Evolutionary conservation across 2,797 vertebrate species (phyloP).

Genomic region (Chelon auratus): DNA sequence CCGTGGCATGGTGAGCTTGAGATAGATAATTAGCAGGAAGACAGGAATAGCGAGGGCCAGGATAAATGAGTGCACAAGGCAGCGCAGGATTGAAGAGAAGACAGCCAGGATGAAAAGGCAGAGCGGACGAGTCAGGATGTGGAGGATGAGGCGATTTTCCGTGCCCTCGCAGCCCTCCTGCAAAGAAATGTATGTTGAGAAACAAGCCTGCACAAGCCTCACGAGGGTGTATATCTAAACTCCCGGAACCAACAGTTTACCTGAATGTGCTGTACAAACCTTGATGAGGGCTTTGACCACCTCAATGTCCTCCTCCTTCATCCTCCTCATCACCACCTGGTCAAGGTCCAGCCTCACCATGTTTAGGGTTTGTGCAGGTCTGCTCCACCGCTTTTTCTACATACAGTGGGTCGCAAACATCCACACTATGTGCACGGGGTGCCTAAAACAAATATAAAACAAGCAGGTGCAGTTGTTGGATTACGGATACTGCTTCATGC

Average conservation of each 20-base stretch:
- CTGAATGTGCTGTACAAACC: constrained; percentile 70
- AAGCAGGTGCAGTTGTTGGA: too few relatives aligned
- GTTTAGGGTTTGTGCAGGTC: constrained; percentile 34
- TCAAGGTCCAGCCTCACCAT: constrained; percentile 86
- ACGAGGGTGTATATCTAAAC: background rate
- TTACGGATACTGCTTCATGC: too few relatives aligned
- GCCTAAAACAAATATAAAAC: constrained; percentile 25
- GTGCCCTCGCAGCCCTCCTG: constrained; percentile 91
- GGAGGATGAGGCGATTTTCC: constrained; percentile 90
- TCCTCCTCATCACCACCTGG: constrained; percentile 85
- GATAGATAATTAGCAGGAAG: constrained; percentile 86
- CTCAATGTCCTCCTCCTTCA: constrained; percentile 91
- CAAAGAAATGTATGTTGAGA: constrained; percentile 7
- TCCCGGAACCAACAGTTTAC: background rate
- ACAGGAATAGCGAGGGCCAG: constrained; percentile 89
- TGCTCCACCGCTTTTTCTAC: constrained; percentile 4
- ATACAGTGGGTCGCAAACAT: constrained; percentile 25
- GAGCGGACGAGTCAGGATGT: constrained; percentile 88
- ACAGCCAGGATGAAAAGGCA: constrained; percentile 89
- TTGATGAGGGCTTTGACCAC: constrained; percentile 90
- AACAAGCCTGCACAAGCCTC: background rate
- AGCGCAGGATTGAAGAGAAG: constrained; percentile 88
- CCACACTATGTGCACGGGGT: constrained; percentile 24
- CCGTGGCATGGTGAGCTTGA: constrained; percentile 89
- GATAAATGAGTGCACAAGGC: constrained; percentile 89